A percentile compares a stretch with the other conserved stretches of the same genome.
These are phyloP conservation scores for Nineta flava DNA, from an alignment of 2,888 invertebrate genomes.

Conservation along the genomic window DNA sequence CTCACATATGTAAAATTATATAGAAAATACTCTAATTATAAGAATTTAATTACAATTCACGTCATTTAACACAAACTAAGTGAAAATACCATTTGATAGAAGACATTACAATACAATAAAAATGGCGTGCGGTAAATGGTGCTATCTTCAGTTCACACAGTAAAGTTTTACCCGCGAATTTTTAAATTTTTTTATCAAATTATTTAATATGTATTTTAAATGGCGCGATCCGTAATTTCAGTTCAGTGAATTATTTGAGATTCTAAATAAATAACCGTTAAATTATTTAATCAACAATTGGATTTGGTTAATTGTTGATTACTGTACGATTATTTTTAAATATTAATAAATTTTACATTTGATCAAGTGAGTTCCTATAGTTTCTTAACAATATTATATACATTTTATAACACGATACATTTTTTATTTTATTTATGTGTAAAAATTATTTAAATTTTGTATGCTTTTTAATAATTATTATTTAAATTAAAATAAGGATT, in stretches of 20 bases:
- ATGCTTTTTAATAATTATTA: too few relatives aligned
- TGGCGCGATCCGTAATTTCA: slow-evolving; percentile 2
- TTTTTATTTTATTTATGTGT: too few relatives aligned
- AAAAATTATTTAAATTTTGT: too few relatives aligned
- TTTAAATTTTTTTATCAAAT: slow-evolving; percentile 8
- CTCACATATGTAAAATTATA: not conserved
- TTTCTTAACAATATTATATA: too few relatives aligned
- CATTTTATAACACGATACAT: too few relatives aligned
- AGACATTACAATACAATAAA: slow-evolving; percentile 5
- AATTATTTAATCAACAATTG: not conserved
- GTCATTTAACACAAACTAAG: not conserved
- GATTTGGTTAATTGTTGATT: not conserved
- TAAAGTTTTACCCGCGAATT: slow-evolving; percentile 9
- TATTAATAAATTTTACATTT: too few relatives aligned
- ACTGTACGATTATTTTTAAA: too few relatives aligned
- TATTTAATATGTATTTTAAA: slow-evolving; percentile 3
- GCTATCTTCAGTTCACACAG: slow-evolving; percentile 10
- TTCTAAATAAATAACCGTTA: not conserved
- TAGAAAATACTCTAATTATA: not conserved
- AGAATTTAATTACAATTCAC: not conserved
- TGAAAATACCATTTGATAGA: not conserved
- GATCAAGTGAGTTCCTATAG: too few relatives aligned
- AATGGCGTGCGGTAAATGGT: slow-evolving; percentile 11
- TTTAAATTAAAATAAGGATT: too few relatives aligned
- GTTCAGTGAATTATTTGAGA: slow-evolving; percentile 1